A percentile compares a stretch with the other conserved stretches of the same genome.
Conservation (phyloP, 2,797 vertebrate species). For the Sebastes hubbsi region DNA sequence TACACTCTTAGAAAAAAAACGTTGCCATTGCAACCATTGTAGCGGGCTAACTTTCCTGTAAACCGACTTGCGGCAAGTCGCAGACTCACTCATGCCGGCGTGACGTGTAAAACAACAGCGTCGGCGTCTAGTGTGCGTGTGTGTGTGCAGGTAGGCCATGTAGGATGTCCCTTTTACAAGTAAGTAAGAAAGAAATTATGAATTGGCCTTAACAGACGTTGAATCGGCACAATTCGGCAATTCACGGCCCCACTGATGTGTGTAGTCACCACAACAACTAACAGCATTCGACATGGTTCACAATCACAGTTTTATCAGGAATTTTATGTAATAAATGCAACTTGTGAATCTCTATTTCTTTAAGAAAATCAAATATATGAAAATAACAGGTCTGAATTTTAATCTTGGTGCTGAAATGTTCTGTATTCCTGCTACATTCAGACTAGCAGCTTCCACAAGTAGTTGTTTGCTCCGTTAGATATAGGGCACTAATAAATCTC, state of each 20-base stretch:
- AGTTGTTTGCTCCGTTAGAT: not conserved
- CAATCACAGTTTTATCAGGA: not conserved
- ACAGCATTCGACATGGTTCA: not conserved
- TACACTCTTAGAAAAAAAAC: too few relatives aligned
- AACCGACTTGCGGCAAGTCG: too few relatives aligned
- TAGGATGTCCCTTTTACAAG: not conserved
- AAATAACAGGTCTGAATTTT: not conserved
- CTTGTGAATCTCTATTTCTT: not conserved
- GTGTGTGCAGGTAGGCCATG: not conserved
- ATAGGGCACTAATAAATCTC: not conserved
- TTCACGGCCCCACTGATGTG: not conserved
- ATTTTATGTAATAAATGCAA: slow-evolving; percentile 12
- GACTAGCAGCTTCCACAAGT: not conserved
- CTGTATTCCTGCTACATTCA: not conserved
- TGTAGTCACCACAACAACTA: not conserved
- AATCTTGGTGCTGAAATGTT: not conserved
- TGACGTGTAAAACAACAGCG: too few relatives aligned
- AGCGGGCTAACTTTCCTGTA: too few relatives aligned
- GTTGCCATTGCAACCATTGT: too few relatives aligned
- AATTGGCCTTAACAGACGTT: not conserved
- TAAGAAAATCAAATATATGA: not conserved
- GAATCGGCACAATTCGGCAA: not conserved
- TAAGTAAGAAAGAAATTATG: not conserved
- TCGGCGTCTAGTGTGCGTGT: not conserved
- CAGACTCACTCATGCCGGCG: too few relatives aligned